Evolutionary conservation across 2,888 invertebrate genomes (phyloP), one percentile per base, ranked within the genome.

Genomic region (Apeira syringaria): DNA sequence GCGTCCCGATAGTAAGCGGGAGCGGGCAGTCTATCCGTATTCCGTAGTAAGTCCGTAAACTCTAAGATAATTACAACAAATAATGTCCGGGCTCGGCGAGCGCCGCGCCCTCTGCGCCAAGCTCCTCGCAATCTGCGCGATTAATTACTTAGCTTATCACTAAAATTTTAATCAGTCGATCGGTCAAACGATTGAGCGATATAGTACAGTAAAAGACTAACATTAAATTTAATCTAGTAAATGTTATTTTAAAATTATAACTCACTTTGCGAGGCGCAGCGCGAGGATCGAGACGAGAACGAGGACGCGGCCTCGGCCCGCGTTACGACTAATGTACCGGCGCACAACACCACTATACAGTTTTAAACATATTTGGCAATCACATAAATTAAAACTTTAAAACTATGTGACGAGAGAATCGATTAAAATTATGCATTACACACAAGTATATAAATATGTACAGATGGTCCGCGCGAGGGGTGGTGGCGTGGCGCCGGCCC

Each of bases 151-250:
- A 88, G 88, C 89, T 88, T 88, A 88, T 65, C 84, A 88, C 87
- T 88, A 89, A 87, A 88, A 87, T 89, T 89, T 88, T 89, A 88
- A 87, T 89, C 89, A 89, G 89, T 89, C 89, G 87, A 89, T 89
- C 89, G 89, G 84, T 88, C 89, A 88, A 88, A 83, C 79, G 84
- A 86, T 88, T 88, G 88, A 89, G 87, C 88, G 88, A 89, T 89
- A 86, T 85, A 87, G 83, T 87, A 87, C 85, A 88, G 87, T 87
- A 87, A 85, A 85, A 80, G 87, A 88, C 89, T 88, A 89, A 89
- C 74, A 89, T 89, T 88, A 89, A 87, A 87, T 88, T 89, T 88
- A 89, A 89, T 88, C 88, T 88, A 89, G 86, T 86, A 87, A 56
- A 77, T 86, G 85, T 87, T 86, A 87, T 80, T 85, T 86, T 86